Evolutionary conservation across 2,888 invertebrate genomes (phyloP).

Genomic region (Eurytoma californica): DNA sequence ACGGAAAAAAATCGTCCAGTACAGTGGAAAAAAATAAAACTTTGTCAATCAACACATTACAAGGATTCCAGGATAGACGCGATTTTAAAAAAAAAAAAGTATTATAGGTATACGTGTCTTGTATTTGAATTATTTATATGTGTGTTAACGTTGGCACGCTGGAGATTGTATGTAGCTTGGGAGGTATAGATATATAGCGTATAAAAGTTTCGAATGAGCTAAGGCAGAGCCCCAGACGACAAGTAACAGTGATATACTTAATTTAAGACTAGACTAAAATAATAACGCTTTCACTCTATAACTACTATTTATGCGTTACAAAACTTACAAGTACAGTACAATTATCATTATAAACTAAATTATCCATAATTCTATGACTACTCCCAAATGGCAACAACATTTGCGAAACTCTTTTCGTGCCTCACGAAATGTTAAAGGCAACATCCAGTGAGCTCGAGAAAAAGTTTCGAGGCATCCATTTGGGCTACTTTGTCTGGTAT

Average conservation of each 20-base stretch:
- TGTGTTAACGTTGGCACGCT: conserved; percentile 47
- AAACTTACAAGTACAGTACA: conserved; percentile 13
- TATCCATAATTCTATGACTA: conserved; percentile 42
- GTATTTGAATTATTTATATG: conserved; percentile 39
- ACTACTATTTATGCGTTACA: conserved; percentile 33
- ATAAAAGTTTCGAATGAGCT: conserved; percentile 21
- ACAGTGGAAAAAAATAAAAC: conserved; percentile 30
- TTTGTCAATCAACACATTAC: conserved; percentile 31
- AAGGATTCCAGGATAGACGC: conserved; percentile 29
- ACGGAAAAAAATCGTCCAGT: conserved; percentile 69
- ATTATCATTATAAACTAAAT: conserved; percentile 25
- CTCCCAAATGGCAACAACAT: conserved; percentile 43
- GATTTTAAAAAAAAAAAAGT: conserved; percentile 27
- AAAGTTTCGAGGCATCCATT: conserved; percentile 32
- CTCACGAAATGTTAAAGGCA: not conserved
- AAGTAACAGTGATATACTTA: conserved; percentile 30
- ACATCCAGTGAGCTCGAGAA: not conserved
- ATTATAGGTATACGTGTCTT: conserved; percentile 29
- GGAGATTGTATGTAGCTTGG: conserved; percentile 48
- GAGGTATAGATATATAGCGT: conserved; percentile 20
- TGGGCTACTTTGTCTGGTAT: conserved; percentile 20
- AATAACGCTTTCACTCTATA: conserved; percentile 34
- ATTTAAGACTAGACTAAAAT: conserved; percentile 23
- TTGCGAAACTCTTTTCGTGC: conserved; percentile 30
- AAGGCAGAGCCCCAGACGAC: conserved; percentile 47